Evolutionary conservation across 2,797 vertebrate genomes (phyloP), one percentile per base, ranked within the genome.

Genomic region (Taeniopygia guttata): DNA sequence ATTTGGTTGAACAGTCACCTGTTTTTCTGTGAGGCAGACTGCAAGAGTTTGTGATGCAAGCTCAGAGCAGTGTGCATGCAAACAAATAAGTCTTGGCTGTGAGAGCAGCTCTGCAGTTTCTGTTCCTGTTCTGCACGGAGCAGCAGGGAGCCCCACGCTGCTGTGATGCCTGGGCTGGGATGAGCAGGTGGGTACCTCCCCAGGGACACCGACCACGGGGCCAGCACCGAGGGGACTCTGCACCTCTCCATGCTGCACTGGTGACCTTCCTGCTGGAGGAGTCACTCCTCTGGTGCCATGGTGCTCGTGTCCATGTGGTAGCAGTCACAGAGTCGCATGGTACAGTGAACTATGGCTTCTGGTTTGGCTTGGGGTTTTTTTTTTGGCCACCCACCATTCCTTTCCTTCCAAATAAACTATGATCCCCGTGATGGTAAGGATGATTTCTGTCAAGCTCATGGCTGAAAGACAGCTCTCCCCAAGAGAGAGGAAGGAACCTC

Each of bases 401-500:
- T 73, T 81, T 73, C 63, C n/a, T 73, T 91, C 75, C 67, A 79
- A 92, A 79, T 73, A 87, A 88, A 79, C 0, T 5, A 21, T 63
- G 85, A 62, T 95, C 76, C 70, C 3, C 2, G 49, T 36, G 68
- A 63, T 77, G 93, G 80, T 63, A 64, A 76, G 75, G 95, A 86
- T 76, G 89, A 91, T 91, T 94, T 95, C 74, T 90, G 91, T 93
- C 85, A 86, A 63, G 70, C 84, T 91, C 22, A 6, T 3, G 1
- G 76, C 77, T 93, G 95, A 91, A 91, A 93, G 94, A 88, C 84
- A 95, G 91, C 74, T 96, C 87, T 88, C 66, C 94, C 87, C 83
- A 78, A 62, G 83, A 94, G 89, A 87, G 93, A 42, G 91, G 83
- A 93, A 94, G 95, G 93, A 94, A 92, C 93, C 90, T 93, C 51